phyloP scores from a whole-genome alignment of 2,113 vertebrate genomes.

The Chaetorhynchus papuensis region DNA sequence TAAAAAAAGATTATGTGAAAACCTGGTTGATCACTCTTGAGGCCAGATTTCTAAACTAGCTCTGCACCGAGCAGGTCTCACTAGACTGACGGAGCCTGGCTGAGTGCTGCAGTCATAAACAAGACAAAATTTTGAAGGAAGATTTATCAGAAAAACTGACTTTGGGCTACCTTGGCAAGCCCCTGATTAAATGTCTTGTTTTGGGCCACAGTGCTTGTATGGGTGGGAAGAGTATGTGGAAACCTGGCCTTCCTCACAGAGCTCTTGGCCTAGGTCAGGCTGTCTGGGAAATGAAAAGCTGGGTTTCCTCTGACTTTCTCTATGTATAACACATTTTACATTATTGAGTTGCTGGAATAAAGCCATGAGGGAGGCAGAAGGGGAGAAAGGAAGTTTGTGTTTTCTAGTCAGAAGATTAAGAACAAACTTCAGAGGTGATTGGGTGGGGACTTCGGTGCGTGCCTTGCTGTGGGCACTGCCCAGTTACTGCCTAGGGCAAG shows the following conservation, averaged over 20 bases:
- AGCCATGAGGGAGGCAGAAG: not conserved
- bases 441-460: not conserved
- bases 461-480: not conserved
- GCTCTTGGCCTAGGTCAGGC: not conserved
- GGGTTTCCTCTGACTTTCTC: not conserved
- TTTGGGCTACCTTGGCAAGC: not conserved
- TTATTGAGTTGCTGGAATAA: not conserved
- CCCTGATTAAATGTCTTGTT: not conserved
- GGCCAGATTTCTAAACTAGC: not conserved
- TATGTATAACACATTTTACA: not conserved
- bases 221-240: not conserved
- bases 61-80: not conserved
- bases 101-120: not conserved
- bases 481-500: not conserved
- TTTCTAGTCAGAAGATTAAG: not conserved
- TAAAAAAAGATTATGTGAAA: not conserved
- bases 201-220: not conserved
- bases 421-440: not conserved
- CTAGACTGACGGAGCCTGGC: not conserved
- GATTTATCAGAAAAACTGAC: not conserved
- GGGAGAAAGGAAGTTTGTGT: not conserved
- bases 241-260: not conserved
- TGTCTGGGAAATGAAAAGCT: not conserved
- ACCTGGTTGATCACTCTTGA: not conserved
- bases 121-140: not conserved